Base-by-base conservation (phyloP, 2,113 vertebrate species). In the Gobius niger region DNA sequence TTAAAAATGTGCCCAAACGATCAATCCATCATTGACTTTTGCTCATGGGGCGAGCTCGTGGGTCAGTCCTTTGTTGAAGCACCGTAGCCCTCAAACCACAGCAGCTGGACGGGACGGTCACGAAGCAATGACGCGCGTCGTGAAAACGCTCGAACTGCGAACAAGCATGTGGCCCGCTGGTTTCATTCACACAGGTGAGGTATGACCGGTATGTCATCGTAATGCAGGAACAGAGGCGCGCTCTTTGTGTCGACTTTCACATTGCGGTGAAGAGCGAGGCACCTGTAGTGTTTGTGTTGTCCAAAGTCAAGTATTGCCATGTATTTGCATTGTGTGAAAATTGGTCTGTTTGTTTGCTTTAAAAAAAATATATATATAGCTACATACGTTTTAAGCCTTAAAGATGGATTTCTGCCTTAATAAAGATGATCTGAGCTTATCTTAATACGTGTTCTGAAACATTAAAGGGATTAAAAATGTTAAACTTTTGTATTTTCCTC, bases 91-190 rank as follows among this genome's bases (percentile, higher is more conserved):
- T 12, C 4, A 56, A 56, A 56, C 19, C 6, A 11, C 18, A 56
- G 24, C 24, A 19, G 34, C 9, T 24, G 40, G 42, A 42, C 9
- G 44, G 16, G 63, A 13, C 9, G 18, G 40, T 8, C 59, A 15
- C 13, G 57, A 51, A 44, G 11, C 72, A 61, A 44, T 46, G 42
- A 68, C 1, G 10, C 53, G 0, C 34, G 7, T 44, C 54, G 6
- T 65, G 81, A 82, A 86, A 75, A 46, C 44, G 42, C 77, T 83
- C 78, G 80, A 84, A 86, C 44, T 56, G 52, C 4, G 64, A 53
- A 51, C 5, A 46, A 52, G 65, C 63, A 47, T 24, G 47, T 40
- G 71, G 12, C 7, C 65, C 50, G 70, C 64, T 44, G 77, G 56
- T 61, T 40, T 63, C 67, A 72, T 79, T 78, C 73, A 81, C 6